phyloP scores from a whole-genome alignment of 2,888 invertebrate species.

The Andricus curvator region DNA sequence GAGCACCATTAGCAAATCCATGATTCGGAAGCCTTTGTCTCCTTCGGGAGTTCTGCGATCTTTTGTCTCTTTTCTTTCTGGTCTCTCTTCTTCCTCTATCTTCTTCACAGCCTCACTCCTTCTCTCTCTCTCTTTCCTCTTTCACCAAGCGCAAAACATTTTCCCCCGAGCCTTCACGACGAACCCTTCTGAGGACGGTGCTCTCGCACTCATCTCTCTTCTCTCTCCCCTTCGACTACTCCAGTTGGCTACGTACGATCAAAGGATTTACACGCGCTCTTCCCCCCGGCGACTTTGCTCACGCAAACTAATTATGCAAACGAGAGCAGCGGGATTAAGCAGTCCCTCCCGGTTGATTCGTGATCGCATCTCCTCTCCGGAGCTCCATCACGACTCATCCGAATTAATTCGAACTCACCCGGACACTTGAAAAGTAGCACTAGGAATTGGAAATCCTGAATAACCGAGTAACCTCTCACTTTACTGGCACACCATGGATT shows the following conservation, averaged over 20 bases:
- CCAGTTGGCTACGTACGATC: constrained; percentile 30
- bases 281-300: constrained; percentile 43
- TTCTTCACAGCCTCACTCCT: constrained; percentile 27
- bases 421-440: background rate
- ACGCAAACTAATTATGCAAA: constrained; percentile 62
- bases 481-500: background rate
- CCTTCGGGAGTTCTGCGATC: background rate
- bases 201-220: constrained; percentile 49
- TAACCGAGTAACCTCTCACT: constrained; percentile 10
- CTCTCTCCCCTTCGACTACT: background rate
- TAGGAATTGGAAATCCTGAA: background rate
- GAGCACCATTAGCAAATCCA: constrained; percentile 55
- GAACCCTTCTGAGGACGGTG: constrained; percentile 47
- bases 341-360: constrained; percentile 48
- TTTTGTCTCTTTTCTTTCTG: background rate
- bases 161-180: constrained; percentile 43
- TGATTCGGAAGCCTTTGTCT: constrained; percentile 32
- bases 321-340: constrained; percentile 63
- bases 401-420: background rate
- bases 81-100: constrained; percentile 24
- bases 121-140: constrained; percentile 27
- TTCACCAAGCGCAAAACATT: constrained; percentile 27
- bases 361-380: constrained; percentile 25
- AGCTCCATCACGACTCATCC: constrained; percentile 11
- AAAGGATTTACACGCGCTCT: constrained; percentile 21